Conservation (phyloP, 2,113 vertebrate genomes). For the Tragelaphus buxtoni region DNA sequence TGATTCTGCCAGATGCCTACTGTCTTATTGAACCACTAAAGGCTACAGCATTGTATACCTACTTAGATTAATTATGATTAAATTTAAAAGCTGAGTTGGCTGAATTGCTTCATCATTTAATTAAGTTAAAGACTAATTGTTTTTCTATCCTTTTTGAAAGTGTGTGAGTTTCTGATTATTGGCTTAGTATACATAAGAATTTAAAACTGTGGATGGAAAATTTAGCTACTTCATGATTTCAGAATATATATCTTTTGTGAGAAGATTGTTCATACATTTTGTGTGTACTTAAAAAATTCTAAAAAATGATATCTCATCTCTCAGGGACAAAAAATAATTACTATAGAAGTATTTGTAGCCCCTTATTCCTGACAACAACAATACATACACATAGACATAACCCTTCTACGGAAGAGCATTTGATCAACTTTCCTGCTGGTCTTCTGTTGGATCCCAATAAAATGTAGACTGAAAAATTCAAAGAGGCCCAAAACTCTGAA, state of each 20-base stretch:
- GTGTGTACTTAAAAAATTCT: neutral
- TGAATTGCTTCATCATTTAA: conserved; percentile 58
- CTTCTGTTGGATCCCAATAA: neutral
- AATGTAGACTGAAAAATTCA: neutral
- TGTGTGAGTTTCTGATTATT: conserved; percentile 20
- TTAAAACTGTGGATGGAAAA: conserved; percentile 34
- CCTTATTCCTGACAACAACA: neutral
- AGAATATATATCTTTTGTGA: neutral
- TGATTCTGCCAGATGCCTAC: conserved; percentile 6
- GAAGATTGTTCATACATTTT: neutral
- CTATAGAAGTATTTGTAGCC: neutral
- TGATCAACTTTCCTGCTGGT: neutral
- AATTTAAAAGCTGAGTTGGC: conserved; percentile 59
- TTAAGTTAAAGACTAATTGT: conserved; percentile 56
- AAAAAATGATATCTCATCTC: neutral
- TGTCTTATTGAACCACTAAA: conserved; percentile 16
- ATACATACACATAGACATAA: neutral
- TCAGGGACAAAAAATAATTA: neutral
- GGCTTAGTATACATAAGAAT: conserved; percentile 37
- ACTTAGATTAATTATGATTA: conserved; percentile 60
- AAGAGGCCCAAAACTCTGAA: neutral
- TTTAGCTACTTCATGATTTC: conserved; percentile 35
- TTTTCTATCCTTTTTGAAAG: conserved; percentile 56
- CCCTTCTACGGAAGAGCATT: neutral
- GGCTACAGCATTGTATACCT: conserved; percentile 12